Percentiles rank a stretch among this genome's conserved stretches.
These are phyloP conservation scores for Aramus guarauna DNA, from an alignment of 2,113 vertebrate genomes.

Conservation along the genomic window DNA sequence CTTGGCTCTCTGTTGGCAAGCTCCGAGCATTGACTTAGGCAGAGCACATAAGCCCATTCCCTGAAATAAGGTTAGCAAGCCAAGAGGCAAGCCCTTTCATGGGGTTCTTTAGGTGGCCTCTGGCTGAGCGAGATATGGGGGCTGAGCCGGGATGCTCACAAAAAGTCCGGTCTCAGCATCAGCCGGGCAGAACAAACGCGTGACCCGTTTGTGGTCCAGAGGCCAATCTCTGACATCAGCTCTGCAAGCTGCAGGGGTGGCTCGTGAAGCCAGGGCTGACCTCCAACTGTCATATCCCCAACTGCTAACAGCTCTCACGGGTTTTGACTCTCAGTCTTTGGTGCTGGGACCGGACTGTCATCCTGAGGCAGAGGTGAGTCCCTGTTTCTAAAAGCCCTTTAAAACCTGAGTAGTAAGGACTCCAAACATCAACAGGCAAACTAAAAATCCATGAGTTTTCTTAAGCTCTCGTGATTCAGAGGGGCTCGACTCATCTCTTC, in stretches of 20 bases:
- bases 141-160: neutral
- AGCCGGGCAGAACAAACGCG: neutral
- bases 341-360: neutral
- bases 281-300: neutral
- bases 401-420: neutral
- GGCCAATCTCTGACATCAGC: neutral
- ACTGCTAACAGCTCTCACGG: accelerated
- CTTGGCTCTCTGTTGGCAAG: neutral
- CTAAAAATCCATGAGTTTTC: neutral
- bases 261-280: neutral
- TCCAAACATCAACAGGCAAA: neutral
- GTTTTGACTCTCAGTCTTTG: neutral
- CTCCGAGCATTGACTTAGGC: neutral
- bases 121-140: accelerated
- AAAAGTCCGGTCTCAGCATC: neutral
- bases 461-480: neutral
- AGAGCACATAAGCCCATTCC: neutral
- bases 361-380: neutral
- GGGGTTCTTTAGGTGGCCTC: neutral
- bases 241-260: neutral
- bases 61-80: neutral
- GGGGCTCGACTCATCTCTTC: neutral
- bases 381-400: neutral
- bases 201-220: neutral
- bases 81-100: neutral